Conservation (phyloP, 2,888 invertebrate genomes). For the Dione vanillae region DNA sequence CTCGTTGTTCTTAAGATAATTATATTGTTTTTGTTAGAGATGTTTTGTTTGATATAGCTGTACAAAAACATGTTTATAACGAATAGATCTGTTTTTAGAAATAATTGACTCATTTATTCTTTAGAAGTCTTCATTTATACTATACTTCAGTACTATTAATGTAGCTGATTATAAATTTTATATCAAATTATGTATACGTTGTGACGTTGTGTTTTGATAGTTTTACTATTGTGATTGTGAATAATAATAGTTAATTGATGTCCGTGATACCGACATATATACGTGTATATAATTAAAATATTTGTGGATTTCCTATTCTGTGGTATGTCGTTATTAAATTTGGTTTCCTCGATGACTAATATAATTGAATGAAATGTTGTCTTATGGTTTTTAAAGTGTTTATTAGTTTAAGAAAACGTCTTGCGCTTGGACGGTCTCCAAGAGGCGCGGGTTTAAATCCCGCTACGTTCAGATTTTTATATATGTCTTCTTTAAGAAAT, state of each 20-base stretch:
- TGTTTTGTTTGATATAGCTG: background rate
- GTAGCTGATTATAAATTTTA: background rate
- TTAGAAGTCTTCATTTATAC: background rate
- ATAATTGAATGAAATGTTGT: too few relatives aligned
- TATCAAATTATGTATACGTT: background rate
- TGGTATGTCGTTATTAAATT: background rate
- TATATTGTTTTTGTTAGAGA: constrained; percentile 3
- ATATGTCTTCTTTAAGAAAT: too few relatives aligned
- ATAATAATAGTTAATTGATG: background rate
- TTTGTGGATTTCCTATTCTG: background rate
- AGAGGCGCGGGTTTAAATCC: too few relatives aligned
- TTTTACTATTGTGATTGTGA: background rate
- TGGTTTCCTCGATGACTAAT: background rate
- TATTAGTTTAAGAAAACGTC: too few relatives aligned
- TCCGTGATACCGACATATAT: background rate
- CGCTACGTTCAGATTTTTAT: too few relatives aligned
- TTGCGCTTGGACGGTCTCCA: too few relatives aligned
- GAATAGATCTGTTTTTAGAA: background rate
- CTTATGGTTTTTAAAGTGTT: too few relatives aligned
- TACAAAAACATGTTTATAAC: background rate
- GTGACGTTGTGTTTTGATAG: background rate
- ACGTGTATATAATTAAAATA: background rate
- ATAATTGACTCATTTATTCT: background rate
- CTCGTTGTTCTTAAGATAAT: background rate
- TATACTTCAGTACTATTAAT: background rate